These are phyloP conservation scores for Aporophyla nigra DNA, from an alignment of 2,888 invertebrate species.

Conservation along the genomic window DNA sequence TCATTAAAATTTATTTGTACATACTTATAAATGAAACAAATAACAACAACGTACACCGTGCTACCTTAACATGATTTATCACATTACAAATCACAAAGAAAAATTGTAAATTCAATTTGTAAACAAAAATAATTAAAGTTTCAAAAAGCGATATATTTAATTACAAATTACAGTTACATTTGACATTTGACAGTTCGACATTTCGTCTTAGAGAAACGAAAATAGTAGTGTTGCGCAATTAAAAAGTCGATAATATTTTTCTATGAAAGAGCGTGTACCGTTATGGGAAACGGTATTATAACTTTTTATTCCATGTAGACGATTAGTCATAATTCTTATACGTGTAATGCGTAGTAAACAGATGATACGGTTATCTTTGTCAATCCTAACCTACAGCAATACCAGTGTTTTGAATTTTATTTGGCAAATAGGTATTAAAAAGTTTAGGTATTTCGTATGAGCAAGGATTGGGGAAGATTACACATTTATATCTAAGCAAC, in stretches of 20 bases:
- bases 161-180: conserved; percentile 7
- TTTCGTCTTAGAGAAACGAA: conserved; percentile 39
- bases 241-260: conserved; percentile 55
- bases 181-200: conserved; percentile 61
- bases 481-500: conserved; percentile 87
- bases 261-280: conserved; percentile 42
- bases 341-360: conserved; percentile 56
- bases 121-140: neutral
- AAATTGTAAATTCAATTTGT: neutral
- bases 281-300: conserved; percentile 38
- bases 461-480: conserved; percentile 80
- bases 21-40: neutral
- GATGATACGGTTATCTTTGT: conserved; percentile 53
- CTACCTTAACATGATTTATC: neutral
- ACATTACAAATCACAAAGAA: neutral
- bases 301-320: conserved; percentile 23
- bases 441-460: conserved; percentile 65
- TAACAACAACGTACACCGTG: neutral
- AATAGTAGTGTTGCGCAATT: conserved; percentile 74
- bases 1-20: neutral
- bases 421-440: conserved; percentile 45
- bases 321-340: conserved; percentile 50
- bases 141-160: conserved; percentile 1
- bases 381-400: conserved; percentile 60
- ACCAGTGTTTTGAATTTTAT: conserved; percentile 47